Evolutionary conservation across 2,888 invertebrate genomes (phyloP).

Genomic region (Cantharis flavilabris): DNA sequence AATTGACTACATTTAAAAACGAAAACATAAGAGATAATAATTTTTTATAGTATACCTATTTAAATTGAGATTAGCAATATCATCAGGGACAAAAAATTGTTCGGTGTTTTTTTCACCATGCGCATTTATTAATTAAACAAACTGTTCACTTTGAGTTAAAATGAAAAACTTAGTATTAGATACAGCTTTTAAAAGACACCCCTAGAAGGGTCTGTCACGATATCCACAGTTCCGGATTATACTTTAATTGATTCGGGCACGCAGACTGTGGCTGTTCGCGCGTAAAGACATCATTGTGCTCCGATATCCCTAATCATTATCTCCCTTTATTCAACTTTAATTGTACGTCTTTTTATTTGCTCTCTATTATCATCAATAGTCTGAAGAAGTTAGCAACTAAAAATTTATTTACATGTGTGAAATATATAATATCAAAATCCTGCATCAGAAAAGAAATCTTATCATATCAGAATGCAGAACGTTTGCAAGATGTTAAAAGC

Average conservation of each 20-base stretch:
- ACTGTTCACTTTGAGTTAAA: neutral
- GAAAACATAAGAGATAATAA: too few species aligned
- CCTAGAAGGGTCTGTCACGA: slow-evolving; percentile 28
- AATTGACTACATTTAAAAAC: neutral
- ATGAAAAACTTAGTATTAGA: neutral
- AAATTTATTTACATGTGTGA: neutral
- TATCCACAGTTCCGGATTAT: slow-evolving; percentile 62
- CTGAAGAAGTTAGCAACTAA: neutral
- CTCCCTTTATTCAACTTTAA: slow-evolving; percentile 53
- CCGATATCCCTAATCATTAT: slow-evolving; percentile 56
- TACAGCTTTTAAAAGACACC: slow-evolving; percentile 24
- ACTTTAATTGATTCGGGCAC: slow-evolving; percentile 64
- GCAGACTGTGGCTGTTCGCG: slow-evolving; percentile 54
- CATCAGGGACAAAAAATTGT: neutral
- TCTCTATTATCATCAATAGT: slow-evolving; percentile 8
- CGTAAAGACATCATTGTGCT: slow-evolving; percentile 55
- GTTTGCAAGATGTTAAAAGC: neutral
- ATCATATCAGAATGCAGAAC: neutral
- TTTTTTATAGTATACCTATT: too few species aligned
- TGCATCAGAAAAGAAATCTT: neutral
- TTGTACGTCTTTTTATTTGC: slow-evolving; percentile 52
- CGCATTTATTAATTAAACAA: neutral
- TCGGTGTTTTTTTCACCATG: neutral
- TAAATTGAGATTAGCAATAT: neutral
- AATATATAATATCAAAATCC: neutral